Evolutionary conservation across 2,797 vertebrate genomes (phyloP).

Genomic region (Acipenser oxyrinchus): DNA sequence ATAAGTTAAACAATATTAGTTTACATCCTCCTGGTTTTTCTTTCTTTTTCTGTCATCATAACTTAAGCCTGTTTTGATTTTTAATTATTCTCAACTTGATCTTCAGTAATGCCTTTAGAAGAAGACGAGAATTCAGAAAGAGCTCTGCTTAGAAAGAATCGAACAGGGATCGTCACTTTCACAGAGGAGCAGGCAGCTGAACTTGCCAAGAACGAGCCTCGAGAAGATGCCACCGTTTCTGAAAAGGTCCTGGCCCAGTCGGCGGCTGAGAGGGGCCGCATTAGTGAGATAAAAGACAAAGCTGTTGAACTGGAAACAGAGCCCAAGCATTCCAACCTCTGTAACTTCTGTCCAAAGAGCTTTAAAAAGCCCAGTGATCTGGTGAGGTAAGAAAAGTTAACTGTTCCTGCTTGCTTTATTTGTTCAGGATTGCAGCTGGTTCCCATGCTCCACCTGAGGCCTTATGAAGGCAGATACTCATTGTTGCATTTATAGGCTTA

Average conservation of each 20-base stretch:
- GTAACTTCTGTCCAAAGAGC: conserved; percentile 90
- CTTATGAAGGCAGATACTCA: background rate
- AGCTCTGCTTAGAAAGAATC: conserved; percentile 61
- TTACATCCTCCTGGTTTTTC: background rate
- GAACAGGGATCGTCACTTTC: conserved; percentile 86
- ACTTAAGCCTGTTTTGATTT: background rate
- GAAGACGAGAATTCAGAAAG: conserved; percentile 72
- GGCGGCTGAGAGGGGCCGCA: conserved; percentile 87
- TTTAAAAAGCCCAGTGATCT: conserved; percentile 98
- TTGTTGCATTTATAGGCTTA: too few relatives aligned
- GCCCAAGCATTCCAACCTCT: conserved; percentile 90
- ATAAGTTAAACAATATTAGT: background rate
- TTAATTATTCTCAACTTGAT: background rate
- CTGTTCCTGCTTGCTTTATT: too few relatives aligned
- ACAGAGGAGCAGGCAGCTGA: conserved; percentile 92
- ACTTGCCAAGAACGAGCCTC: conserved; percentile 81
- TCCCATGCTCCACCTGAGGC: background rate
- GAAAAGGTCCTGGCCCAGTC: conserved; percentile 95
- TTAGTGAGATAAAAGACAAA: conserved; percentile 94
- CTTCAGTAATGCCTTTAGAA: conserved; percentile 43
- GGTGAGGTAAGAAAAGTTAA: conserved; percentile 67
- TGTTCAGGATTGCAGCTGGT: background rate
- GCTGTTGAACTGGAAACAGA: conserved; percentile 82
- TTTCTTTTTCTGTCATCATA: background rate
- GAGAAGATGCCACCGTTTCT: conserved; percentile 82